phyloP scores from a whole-genome alignment of 1,140 invertebrate genomes.

The Heliconius melpomene region DNA sequence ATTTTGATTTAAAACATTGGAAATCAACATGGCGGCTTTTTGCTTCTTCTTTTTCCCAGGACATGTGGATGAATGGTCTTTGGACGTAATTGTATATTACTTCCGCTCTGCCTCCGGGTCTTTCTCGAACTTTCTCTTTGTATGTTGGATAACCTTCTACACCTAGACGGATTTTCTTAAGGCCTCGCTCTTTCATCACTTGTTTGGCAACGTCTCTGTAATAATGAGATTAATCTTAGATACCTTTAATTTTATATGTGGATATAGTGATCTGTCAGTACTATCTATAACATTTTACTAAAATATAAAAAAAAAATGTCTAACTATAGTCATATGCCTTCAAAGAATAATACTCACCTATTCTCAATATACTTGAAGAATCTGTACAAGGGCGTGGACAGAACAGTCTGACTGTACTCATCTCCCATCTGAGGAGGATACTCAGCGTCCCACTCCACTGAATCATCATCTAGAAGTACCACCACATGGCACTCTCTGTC shows the following conservation, averaged over 20 bases:
- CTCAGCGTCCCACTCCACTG: constrained; percentile 99
- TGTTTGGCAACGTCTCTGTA: constrained; percentile 96
- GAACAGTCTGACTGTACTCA: constrained; percentile 98
- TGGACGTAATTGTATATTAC: constrained; percentile 99
- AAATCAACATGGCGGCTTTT: constrained; percentile 99
- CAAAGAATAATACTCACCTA: constrained; percentile 74
- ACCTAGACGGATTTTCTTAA: constrained; percentile 99
- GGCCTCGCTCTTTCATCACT: constrained; percentile 97
- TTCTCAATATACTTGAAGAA: constrained; percentile 99
- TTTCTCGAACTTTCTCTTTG: constrained; percentile 97
- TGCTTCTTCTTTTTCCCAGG: constrained; percentile 99
- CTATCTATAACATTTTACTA: too few species aligned
- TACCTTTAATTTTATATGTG: background rate
- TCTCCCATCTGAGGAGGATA: constrained; percentile 99
- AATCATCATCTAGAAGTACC: constrained; percentile 97
- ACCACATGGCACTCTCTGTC: constrained; percentile 96
- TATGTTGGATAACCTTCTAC: constrained; percentile 99
- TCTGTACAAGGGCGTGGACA: constrained; percentile 90
- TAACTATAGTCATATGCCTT: too few species aligned
- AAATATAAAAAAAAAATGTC: too few species aligned
- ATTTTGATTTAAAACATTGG: constrained; percentile 97
- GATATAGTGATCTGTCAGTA: background rate
- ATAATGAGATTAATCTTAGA: background rate
- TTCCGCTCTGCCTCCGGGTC: constrained; percentile 94
- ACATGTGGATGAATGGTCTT: constrained; percentile 99